Percentiles rank a stretch among this genome's conserved stretches.
Conservation (phyloP, 2,113 vertebrate species). For the Mirza zaza region DNA sequence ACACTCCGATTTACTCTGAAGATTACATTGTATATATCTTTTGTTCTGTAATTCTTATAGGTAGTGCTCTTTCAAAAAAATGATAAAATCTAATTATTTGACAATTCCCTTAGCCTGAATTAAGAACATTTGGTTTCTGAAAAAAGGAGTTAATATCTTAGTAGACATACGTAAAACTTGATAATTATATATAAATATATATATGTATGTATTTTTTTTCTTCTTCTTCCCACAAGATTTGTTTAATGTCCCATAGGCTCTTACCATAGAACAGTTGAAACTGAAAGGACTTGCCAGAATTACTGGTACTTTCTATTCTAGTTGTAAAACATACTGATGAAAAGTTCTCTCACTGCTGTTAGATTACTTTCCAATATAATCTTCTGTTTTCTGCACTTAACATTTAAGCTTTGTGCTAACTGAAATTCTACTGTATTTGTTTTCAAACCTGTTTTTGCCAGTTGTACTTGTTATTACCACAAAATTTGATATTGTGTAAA, state of each 20-base stretch:
- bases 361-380: not conserved
- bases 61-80: not conserved
- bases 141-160: not conserved
- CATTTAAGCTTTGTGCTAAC: not conserved
- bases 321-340: not conserved
- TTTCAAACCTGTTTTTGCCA: not conserved
- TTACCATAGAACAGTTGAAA: not conserved
- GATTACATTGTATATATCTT: not conserved
- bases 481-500: not conserved
- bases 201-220: not conserved
- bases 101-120: not conserved
- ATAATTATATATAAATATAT: not conserved
- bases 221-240: not conserved
- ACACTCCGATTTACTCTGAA: not conserved
- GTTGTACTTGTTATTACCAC: not conserved
- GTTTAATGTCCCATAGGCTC: not conserved
- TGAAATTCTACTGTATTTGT: not conserved
- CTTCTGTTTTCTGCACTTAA: not conserved
- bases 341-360: not conserved
- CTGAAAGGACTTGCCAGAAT: not conserved
- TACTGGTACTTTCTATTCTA: not conserved
- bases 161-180: not conserved
- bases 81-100: not conserved
- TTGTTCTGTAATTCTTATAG: not conserved
- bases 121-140: constrained; percentile 6